phyloP scores from a whole-genome alignment of 2,888 invertebrate genomes.

The Graphium colonna region DNA sequence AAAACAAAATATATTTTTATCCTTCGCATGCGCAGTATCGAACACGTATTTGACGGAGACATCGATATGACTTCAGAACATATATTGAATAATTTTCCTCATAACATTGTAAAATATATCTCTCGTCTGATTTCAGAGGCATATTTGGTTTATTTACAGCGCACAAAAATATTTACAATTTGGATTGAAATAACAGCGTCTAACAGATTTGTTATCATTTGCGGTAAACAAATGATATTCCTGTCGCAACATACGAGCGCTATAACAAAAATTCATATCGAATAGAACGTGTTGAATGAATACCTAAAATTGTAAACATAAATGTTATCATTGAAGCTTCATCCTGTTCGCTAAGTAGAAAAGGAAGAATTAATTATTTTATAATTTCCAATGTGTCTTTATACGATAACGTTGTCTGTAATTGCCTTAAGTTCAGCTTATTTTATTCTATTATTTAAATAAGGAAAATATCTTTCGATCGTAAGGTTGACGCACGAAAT shows the following conservation, averaged over 20 bases:
- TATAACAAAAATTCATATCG: slow-evolving; percentile 6
- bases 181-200: not conserved
- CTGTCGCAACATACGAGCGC: not conserved
- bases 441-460: too few relatives aligned
- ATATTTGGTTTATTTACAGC: slow-evolving; percentile 2
- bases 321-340: too few relatives aligned
- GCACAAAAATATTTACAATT: slow-evolving; percentile 4
- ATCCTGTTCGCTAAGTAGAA: not conserved
- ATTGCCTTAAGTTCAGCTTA: too few relatives aligned
- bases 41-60: not conserved
- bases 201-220: slow-evolving; percentile 17
- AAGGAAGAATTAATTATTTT: not conserved
- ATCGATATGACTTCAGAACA: not conserved
- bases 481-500: too few relatives aligned
- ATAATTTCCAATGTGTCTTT: too few relatives aligned
- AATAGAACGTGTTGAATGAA: slow-evolving; percentile 2
- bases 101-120: not conserved
- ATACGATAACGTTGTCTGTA: not conserved
- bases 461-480: too few relatives aligned
- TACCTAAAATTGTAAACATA: slow-evolving; percentile 2
- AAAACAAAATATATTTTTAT: not conserved
- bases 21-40: not conserved
- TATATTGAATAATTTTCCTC: not conserved
- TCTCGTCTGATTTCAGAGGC: not conserved
- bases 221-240: slow-evolving; percentile 9